phyloP scores from a whole-genome alignment of 2,888 invertebrate genomes.

The Sphaerophoria rueppellii region DNA sequence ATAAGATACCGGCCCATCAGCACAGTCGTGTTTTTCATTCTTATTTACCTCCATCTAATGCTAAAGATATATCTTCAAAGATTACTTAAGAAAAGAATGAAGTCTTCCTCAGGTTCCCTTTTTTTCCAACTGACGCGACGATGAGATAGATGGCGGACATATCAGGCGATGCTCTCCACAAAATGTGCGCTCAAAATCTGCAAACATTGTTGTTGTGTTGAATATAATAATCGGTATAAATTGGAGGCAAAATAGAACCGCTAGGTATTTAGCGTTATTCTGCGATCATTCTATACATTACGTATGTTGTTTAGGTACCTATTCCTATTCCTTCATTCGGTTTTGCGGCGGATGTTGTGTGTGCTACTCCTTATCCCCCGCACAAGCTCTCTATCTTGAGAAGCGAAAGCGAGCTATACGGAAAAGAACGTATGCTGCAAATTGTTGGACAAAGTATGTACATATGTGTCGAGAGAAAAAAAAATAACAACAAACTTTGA shows the following conservation, averaged over 20 bases:
- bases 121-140: neutral
- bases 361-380: neutral
- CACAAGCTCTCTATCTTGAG: too few relatives aligned
- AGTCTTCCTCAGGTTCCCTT: neutral
- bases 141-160: conserved; percentile 13
- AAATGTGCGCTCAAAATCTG: conserved; percentile 39
- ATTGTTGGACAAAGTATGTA: conserved; percentile 22
- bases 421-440: conserved; percentile 31
- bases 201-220: conserved; percentile 33
- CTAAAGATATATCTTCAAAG: conserved; percentile 33
- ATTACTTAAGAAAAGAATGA: conserved; percentile 19
- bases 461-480: conserved; percentile 5
- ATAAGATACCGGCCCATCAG: conserved; percentile 14
- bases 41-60: conserved; percentile 21
- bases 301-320: conserved; percentile 1
- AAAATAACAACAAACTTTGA: conserved; percentile 37
- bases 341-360: conserved; percentile 43
- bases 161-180: conserved; percentile 30
- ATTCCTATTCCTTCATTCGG: conserved; percentile 37
- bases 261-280: conserved; percentile 70
- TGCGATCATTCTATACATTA: conserved; percentile 18
- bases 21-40: conserved; percentile 10
- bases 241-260: conserved; percentile 57
- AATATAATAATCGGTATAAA: neutral
- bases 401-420: conserved; percentile 9